A percentile compares a stretch with the other conserved stretches of the same genome.
Evolutionary conservation across 2,113 vertebrate genomes (phyloP).

Genomic region (Hyperopisus bebe): DNA sequence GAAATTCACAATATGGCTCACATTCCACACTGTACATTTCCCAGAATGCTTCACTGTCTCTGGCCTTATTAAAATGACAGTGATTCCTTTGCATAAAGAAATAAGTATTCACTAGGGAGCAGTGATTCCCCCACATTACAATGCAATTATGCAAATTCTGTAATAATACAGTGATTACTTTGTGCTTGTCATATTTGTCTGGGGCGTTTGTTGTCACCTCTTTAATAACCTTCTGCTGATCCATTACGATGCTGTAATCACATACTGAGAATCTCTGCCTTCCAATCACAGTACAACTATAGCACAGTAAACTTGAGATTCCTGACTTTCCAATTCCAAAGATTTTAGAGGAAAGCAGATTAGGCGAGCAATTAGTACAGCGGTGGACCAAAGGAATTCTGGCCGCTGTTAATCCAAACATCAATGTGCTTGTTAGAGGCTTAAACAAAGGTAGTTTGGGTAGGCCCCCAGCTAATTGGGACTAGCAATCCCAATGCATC

Average conservation of each 20-base stretch:
- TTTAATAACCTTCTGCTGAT: slow-evolving; percentile 2
- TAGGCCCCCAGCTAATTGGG: not conserved
- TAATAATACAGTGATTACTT: not conserved
- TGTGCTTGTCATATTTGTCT: not conserved
- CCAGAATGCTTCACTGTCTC: not conserved
- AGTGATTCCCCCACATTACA: not conserved
- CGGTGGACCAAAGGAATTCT: slow-evolving; percentile 14
- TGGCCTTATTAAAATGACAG: not conserved
- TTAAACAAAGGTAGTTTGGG: not conserved
- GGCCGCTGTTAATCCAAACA: slow-evolving; percentile 8
- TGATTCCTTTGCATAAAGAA: not conserved
- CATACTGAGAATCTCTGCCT: not conserved
- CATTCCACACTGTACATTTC: not conserved
- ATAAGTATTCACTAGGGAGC: not conserved
- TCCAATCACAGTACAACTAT: not conserved
- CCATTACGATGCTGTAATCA: not conserved
- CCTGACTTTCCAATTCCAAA: slow-evolving; percentile 6
- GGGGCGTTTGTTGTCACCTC: not conserved
- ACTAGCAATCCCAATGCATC: not conserved
- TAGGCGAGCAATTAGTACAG: slow-evolving; percentile 15
- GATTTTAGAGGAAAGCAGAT: slow-evolving; percentile 16
- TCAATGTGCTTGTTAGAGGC: slow-evolving; percentile 16
- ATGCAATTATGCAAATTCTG: slow-evolving; percentile 1
- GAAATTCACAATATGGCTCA: not conserved
- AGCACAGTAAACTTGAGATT: not conserved